These are phyloP conservation scores for Sinhomidia bicolor DNA, from an alignment of 2,888 invertebrate species.

Conservation along the genomic window DNA sequence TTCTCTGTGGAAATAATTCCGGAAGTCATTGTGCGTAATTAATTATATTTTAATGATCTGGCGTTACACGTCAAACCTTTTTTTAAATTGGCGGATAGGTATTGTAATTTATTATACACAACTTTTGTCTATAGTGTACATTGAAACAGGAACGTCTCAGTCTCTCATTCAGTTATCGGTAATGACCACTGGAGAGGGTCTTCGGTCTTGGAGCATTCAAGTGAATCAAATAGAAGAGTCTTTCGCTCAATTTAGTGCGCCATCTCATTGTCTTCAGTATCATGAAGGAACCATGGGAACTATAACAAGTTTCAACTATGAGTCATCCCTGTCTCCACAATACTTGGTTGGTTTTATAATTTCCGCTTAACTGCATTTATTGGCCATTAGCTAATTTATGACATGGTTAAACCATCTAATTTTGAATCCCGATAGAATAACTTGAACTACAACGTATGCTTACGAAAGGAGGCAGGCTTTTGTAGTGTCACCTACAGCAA, in stretches of 20 bases:
- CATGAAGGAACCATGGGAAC: constrained; percentile 85
- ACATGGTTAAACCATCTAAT: too few relatives aligned
- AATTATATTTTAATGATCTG: too few relatives aligned
- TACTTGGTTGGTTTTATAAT: constrained; percentile 72
- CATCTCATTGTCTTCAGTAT: constrained; percentile 87
- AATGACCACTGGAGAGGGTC: constrained; percentile 82
- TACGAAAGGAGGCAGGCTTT: constrained; percentile 85
- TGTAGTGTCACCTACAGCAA: constrained; percentile 85
- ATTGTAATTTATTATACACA: neutral
- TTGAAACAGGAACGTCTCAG: constrained; percentile 85
- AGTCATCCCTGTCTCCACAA: constrained; percentile 80
- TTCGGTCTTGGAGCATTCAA: constrained; percentile 77
- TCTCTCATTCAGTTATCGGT: constrained; percentile 85
- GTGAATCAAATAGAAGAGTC: constrained; percentile 83
- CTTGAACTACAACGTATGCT: constrained; percentile 89
- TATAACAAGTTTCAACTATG: constrained; percentile 88
- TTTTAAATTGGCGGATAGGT: too few relatives aligned
- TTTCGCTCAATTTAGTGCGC: constrained; percentile 81
- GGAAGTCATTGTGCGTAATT: constrained; percentile 88
- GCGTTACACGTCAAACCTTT: too few relatives aligned
- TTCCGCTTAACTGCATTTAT: too few relatives aligned
- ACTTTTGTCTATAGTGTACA: constrained; percentile 84
- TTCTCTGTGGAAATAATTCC: constrained; percentile 89
- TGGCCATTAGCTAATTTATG: too few relatives aligned
- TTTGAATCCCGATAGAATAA: constrained; percentile 85